Evolutionary conservation across 2,888 invertebrate genomes (phyloP), one percentile per base, ranked within the genome.

Genomic region (Leucophenga maculata): DNA sequence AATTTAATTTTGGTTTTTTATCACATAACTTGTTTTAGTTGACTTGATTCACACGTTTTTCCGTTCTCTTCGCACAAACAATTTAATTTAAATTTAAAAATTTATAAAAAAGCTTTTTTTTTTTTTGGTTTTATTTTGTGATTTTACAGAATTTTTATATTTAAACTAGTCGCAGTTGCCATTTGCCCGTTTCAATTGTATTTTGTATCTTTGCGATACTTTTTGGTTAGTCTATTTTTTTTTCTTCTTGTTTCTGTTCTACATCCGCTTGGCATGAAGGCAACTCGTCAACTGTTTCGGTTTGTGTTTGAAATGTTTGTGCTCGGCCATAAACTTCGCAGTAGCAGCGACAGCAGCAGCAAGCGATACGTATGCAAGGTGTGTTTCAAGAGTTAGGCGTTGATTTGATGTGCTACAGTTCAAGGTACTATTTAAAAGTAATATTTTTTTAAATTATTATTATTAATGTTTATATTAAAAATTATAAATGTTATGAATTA

Each of bases 281-380:
- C 86, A 87, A 80, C 82, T 84, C 81, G 76, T 77, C 85, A 84
- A 87, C 86, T 87, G 86, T 75, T 77, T 74, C 46, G 9, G 46
- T 4, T 46, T 32, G 1, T 31, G 50, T 14, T 39, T 52, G n/a
- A 48, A 62, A 62, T 14, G 22, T 14, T 18, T 20, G 20, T 14
- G 57, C 6, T 20, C 57, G 20, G 22, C 18, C 26, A 59, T 32
- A 60, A 60, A 39, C 16, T 60, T 60, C 54, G 22, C 22, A 26
- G 26, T 14, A 26, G 57, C 44, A 46, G 18, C 18, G 20, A 44
- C 20, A 62, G 59, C n/a, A 1, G 18, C 13, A 60, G 60, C 52
- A n/a, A n/a, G n/a, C 54, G 11, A 26, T 11, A 6, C 54, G 6
- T 1, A 14, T 46, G n/a, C 44, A 57, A 14, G 20, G 62, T 46